These are phyloP conservation scores for Melanogrammus aeglefinus DNA, from an alignment of 2,797 vertebrate genomes.

Conservation along the genomic window DNA sequence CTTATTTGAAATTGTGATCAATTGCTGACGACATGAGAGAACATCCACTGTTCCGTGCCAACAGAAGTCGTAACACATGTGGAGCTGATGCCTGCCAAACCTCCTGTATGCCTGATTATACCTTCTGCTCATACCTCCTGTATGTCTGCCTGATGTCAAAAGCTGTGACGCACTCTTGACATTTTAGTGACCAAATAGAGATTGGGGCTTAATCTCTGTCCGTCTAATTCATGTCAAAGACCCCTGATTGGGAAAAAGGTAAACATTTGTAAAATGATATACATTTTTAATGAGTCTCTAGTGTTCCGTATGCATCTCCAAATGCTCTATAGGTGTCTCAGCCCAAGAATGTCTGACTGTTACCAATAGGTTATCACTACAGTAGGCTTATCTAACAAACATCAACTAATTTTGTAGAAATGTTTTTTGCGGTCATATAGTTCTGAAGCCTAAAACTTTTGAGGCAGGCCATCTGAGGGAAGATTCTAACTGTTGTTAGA, in stretches of 20 bases:
- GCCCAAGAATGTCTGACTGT: constrained; percentile 18
- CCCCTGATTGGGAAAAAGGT: not conserved
- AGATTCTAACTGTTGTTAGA: constrained; percentile 56
- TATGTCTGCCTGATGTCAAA: constrained; percentile 9
- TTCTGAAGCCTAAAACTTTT: constrained; percentile 25
- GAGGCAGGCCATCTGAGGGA: constrained; percentile 37
- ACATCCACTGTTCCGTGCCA: not conserved
- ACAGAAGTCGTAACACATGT: not conserved
- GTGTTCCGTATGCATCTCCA: not conserved
- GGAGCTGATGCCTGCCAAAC: not conserved
- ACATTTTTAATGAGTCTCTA: constrained; percentile 5
- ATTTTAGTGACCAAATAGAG: constrained; percentile 12
- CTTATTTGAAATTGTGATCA: not conserved
- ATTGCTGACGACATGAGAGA: not conserved
- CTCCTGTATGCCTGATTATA: not conserved
- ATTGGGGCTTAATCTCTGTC: not conserved
- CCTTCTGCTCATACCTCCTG: not conserved
- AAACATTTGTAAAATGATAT: constrained; percentile 1
- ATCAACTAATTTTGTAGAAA: constrained; percentile 33
- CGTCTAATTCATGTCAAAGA: not conserved
- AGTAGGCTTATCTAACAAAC: constrained; percentile 26
- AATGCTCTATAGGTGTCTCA: constrained; percentile 5
- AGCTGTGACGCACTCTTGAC: constrained; percentile 10
- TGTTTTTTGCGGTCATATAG: constrained; percentile 30
- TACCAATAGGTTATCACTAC: constrained; percentile 22